Evolutionary conservation across 2,888 invertebrate genomes (phyloP), one percentile per base, ranked within the genome.

Genomic region (Vannuccia rotundouncinata): DNA sequence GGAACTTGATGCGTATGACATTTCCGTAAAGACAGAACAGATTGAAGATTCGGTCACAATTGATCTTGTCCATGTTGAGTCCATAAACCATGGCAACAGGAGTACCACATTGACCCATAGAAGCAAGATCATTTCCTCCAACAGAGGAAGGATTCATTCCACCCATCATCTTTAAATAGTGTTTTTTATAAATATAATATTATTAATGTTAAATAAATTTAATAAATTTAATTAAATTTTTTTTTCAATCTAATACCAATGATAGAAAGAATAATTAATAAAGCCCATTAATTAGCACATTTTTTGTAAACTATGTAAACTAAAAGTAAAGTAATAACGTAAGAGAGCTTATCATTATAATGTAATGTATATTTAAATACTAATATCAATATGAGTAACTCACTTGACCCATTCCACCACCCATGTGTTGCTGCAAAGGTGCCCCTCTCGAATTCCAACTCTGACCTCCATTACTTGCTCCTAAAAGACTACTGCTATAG

Each of bases 31-130:
- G 91, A 89, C 99, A 99, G 90, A 99, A 94, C 85, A 99, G 90
- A 90, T 99, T 99, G 91, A 99, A 99, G 82, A 99, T 91, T 86
- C 93, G 92, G 87, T 97, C 96, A 83, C 95, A 94, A 89, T 97
- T 99, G 87, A 95, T 93, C 85, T 94, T 94, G 85, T 94, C 92
- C 80, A 93, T 92, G 88, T 95, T 94, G 83, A 99, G 91, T 0
- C 97, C 97, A 89, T 99, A 98, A 81, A 98, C 95, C 97, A 98
- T 97, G 91, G 97, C 93, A 82, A 98, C 97, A 77, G 94, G 93
- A 0, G 81, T 30, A n/a, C 81, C 81, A 30, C 25, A 30, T 1
- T 74, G 22, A 74, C 59, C 45, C 45, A 45, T 45, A 45, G 45
- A 45, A 17, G 45, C 45, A 5, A 45, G 5, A n/a, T 73, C 73